phyloP scores from a whole-genome alignment of 1,140 invertebrate genomes.

The Lepidostoma basale region DNA sequence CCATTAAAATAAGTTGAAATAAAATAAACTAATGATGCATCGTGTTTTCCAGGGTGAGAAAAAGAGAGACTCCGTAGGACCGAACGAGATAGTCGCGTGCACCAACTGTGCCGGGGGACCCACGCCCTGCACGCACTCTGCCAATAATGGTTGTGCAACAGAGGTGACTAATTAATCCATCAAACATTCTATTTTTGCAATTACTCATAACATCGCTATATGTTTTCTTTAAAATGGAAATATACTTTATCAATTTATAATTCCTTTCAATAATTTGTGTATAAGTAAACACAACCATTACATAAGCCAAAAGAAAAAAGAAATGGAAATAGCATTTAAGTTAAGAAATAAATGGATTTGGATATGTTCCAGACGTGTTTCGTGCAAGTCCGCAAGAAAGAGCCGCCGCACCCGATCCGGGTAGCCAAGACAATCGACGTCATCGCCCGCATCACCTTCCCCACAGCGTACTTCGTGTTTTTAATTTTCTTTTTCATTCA shows the following conservation, averaged over 20 bases:
- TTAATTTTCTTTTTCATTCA: slow-evolving; percentile 93
- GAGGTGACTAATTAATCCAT: too few species aligned
- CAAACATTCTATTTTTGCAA: too few species aligned
- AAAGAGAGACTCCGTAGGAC: slow-evolving; percentile 73
- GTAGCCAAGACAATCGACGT: slow-evolving; percentile 94
- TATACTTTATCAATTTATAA: too few species aligned
- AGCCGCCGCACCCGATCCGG: slow-evolving; percentile 87
- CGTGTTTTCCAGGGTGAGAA: slow-evolving; percentile 74
- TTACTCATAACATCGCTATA: too few species aligned
- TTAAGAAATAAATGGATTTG: background rate
- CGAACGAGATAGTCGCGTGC: slow-evolving; percentile 81
- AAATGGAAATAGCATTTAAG: too few species aligned
- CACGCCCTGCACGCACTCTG: slow-evolving; percentile 81
- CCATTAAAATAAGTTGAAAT: too few species aligned
- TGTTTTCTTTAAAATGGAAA: too few species aligned
- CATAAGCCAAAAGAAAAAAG: too few species aligned
- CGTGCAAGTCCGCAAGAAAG: slow-evolving; percentile 84
- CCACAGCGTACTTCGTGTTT: slow-evolving; percentile 88
- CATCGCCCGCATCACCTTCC: slow-evolving; percentile 90
- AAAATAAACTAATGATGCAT: too few species aligned
- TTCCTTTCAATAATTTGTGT: too few species aligned
- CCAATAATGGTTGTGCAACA: slow-evolving; percentile 83
- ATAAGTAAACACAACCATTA: too few species aligned
- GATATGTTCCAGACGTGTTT: slow-evolving; percentile 66
- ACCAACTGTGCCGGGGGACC: slow-evolving; percentile 75